phyloP scores from a whole-genome alignment of 2,113 vertebrate species.

The Indicator maculatus region DNA sequence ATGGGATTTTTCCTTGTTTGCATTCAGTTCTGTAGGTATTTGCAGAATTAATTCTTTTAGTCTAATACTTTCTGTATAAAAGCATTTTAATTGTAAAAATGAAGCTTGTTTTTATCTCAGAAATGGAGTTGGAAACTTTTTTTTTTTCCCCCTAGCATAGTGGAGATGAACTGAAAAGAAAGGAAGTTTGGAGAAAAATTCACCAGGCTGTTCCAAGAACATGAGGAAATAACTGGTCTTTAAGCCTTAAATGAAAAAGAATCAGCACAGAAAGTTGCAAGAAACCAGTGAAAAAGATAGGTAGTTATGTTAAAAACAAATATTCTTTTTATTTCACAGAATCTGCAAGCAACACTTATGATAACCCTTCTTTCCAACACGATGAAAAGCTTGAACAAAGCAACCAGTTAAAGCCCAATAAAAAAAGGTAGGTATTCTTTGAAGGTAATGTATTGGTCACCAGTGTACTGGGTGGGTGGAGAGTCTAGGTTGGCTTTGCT shows the following conservation, averaged over 20 bases:
- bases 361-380: slow-evolving; percentile 34
- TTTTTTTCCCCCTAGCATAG: not conserved
- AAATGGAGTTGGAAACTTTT: not conserved
- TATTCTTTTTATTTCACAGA: not conserved
- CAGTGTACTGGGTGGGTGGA: fast-evolving
- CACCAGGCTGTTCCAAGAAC: not conserved
- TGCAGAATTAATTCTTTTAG: not conserved
- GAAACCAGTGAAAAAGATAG: not conserved
- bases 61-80: not conserved
- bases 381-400: slow-evolving; percentile 35
- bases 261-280: not conserved
- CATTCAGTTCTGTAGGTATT: not conserved
- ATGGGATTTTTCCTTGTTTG: not conserved
- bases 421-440: not conserved
- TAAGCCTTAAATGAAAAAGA: not conserved
- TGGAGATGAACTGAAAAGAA: not conserved
- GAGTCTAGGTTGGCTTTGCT: not conserved
- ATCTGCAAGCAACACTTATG: not conserved
- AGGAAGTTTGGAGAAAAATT: not conserved
- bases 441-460: not conserved
- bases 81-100: not conserved
- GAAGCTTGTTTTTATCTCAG: not conserved
- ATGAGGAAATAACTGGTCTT: not conserved
- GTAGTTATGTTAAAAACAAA: not conserved
- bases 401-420: not conserved